Conservation (phyloP, 2,797 vertebrate species). For the Forpus xanthops region DNA sequence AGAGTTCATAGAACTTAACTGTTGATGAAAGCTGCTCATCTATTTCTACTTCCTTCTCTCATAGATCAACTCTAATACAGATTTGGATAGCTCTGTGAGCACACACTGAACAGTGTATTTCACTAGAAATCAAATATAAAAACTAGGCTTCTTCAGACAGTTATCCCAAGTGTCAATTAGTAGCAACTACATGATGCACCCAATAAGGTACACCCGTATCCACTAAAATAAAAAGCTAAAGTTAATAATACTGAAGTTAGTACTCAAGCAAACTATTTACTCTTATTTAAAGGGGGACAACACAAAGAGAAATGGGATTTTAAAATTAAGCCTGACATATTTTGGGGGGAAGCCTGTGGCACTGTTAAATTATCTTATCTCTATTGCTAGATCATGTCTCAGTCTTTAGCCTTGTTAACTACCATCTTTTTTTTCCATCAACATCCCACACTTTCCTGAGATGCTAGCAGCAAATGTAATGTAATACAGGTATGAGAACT, state of each 20-base stretch:
- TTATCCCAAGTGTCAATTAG: neutral
- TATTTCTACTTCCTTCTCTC: neutral
- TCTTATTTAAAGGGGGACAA: neutral
- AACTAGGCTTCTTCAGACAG: neutral
- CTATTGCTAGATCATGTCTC: neutral
- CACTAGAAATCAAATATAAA: neutral
- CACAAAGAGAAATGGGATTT: neutral
- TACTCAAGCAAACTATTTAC: neutral
- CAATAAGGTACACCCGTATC: neutral
- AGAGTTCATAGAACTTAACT: neutral
- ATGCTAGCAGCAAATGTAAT: neutral
- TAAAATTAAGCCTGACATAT: neutral
- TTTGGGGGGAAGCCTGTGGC: neutral
- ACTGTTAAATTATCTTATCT: neutral
- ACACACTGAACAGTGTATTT: neutral
- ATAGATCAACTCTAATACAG: neutral
- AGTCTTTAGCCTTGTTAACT: neutral
- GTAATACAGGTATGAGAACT: neutral
- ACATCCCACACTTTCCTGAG: neutral
- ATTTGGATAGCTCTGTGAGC: neutral
- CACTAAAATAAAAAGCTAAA: neutral
- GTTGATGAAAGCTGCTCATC: neutral
- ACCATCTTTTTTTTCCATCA: neutral
- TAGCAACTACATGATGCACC: neutral
- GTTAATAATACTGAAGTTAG: neutral